phyloP scores from a whole-genome alignment of 2,888 invertebrate species.

The Machimus atricapillus region DNA sequence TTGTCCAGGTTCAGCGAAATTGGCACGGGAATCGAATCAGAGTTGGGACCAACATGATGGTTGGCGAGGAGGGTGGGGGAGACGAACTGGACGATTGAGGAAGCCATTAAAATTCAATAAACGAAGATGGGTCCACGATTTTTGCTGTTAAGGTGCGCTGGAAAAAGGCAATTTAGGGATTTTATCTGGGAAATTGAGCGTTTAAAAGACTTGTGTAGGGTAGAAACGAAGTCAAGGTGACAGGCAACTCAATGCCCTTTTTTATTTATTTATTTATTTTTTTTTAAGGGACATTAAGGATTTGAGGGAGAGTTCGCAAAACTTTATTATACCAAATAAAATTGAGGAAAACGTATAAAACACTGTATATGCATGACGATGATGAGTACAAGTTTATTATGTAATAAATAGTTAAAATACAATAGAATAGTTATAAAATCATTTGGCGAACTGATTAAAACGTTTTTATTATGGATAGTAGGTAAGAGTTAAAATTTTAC shows the following conservation, averaged over 20 bases:
- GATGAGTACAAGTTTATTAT: too few relatives aligned
- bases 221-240: background rate
- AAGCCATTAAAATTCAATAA: background rate
- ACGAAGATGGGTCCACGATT: background rate
- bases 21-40: background rate
- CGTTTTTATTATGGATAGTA: too few relatives aligned
- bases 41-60: background rate
- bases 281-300: background rate
- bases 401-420: too few relatives aligned
- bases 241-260: background rate
- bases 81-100: background rate
- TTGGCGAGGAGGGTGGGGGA: background rate
- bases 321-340: background rate
- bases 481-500: too few relatives aligned
- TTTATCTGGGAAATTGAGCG: background rate
- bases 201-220: background rate
- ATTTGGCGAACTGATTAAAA: too few relatives aligned
- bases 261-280: too few relatives aligned
- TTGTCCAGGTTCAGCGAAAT: background rate
- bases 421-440: too few relatives aligned
- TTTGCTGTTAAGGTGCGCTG: background rate
- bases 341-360: background rate
- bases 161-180: background rate
- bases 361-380: too few relatives aligned
- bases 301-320: background rate